Conservation (phyloP, 2,797 vertebrate species). For the Echiichthys vipera region DNA sequence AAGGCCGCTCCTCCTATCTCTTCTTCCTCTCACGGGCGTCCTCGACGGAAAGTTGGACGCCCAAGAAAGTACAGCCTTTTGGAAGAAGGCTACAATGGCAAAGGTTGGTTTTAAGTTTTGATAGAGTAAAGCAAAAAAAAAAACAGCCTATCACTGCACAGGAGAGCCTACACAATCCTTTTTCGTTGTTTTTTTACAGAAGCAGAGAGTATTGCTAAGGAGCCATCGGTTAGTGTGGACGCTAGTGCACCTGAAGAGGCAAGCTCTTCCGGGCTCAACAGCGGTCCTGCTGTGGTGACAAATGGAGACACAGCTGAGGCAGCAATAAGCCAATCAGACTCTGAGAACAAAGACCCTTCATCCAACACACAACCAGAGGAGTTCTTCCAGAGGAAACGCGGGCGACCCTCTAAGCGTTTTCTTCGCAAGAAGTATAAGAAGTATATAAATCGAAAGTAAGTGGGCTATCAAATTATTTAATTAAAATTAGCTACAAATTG, state of each 20-base stretch:
- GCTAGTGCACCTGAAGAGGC: conserved; percentile 83
- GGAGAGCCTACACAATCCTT: not conserved
- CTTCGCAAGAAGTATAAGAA: conserved; percentile 97
- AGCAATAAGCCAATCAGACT: conserved; percentile 90
- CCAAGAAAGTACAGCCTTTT: conserved; percentile 90
- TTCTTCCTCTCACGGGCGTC: conserved; percentile 87
- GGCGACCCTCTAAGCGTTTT: conserved; percentile 93
- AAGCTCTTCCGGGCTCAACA: conserved; percentile 86
- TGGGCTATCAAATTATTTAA: conserved; percentile 6
- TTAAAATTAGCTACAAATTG: not conserved
- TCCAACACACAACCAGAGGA: conserved; percentile 85
- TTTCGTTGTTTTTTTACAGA: conserved; percentile 69
- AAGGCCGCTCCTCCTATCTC: conserved; percentile 81
- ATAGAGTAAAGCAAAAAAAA: not conserved
- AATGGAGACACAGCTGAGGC: conserved; percentile 80
- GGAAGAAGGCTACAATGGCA: conserved; percentile 66
- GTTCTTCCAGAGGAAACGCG: conserved; percentile 85
- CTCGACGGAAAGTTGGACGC: conserved; percentile 90
- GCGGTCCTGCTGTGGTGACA: conserved; percentile 34
- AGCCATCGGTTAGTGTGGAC: conserved; percentile 70
- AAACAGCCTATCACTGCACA: not conserved
- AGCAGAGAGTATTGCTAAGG: conserved; percentile 82
- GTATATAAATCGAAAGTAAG: conserved; percentile 89
- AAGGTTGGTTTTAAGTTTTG: conserved; percentile 63
- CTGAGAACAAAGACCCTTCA: conserved; percentile 91